These are phyloP conservation scores for Stigmatopora nigra DNA, from an alignment of 2,113 vertebrate species.

Conservation along the genomic window DNA sequence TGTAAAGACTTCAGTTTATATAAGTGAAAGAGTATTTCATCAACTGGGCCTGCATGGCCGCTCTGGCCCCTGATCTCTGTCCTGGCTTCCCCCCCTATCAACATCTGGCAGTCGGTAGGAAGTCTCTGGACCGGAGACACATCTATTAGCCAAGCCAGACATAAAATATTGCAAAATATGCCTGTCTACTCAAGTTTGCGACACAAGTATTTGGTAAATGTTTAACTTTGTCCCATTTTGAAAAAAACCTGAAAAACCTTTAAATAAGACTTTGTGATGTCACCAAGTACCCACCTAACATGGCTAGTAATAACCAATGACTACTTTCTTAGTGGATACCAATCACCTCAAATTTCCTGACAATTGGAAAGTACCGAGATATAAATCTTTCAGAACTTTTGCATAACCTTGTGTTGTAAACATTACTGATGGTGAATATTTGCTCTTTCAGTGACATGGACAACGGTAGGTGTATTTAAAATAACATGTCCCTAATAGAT, in stretches of 20 bases:
- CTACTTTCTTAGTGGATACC: neutral
- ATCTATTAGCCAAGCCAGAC: conserved; percentile 47
- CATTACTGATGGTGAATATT: too few species aligned
- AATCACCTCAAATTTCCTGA: neutral
- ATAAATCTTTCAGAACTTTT: neutral
- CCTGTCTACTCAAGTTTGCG: conserved; percentile 41
- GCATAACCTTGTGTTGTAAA: neutral
- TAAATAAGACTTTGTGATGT: neutral
- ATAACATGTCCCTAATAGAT: too few species aligned
- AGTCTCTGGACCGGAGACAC: conserved; percentile 27
- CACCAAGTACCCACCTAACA: neutral
- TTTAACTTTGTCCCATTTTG: conserved; percentile 25
- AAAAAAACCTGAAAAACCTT: neutral
- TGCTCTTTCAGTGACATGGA: too few species aligned
- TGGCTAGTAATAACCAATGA: neutral
- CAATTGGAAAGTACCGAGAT: neutral
- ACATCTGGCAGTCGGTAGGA: conserved; percentile 47
- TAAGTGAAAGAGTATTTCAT: conserved; percentile 39
- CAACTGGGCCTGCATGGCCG: conserved; percentile 24
- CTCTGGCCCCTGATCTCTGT: conserved; percentile 51
- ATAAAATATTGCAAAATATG: conserved; percentile 55
- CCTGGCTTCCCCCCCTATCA: conserved; percentile 40
- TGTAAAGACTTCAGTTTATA: conserved; percentile 43
- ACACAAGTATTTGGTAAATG: conserved; percentile 36
- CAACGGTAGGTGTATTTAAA: too few species aligned